Percentiles rank a stretch among this genome's conserved stretches.
Conservation (phyloP, 2,797 vertebrate species). For the Acestrorhynchus altus region DNA sequence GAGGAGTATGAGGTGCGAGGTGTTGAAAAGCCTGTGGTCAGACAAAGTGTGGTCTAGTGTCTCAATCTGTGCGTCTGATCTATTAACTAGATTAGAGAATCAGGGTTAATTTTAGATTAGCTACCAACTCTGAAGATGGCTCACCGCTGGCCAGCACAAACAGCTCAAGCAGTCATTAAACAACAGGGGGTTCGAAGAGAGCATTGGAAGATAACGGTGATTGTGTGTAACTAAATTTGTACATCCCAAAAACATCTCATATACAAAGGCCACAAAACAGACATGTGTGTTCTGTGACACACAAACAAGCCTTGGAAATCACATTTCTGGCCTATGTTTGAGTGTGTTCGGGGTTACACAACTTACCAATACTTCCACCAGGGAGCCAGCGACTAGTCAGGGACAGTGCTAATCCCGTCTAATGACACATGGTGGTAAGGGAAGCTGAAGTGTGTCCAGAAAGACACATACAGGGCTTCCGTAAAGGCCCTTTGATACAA, state of each 20-base stretch:
- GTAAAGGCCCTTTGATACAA: too few species aligned
- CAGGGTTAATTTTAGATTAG: conserved; percentile 62
- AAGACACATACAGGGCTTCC: too few species aligned
- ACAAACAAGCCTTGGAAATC: too few species aligned
- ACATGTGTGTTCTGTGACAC: too few species aligned
- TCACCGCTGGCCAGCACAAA: neutral
- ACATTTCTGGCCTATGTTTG: too few species aligned
- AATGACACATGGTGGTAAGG: too few species aligned
- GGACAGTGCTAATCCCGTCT: too few species aligned
- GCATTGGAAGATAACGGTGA: neutral
- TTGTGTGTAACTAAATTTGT: neutral
- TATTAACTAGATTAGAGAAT: conserved; percentile 65
- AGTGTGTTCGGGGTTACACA: too few species aligned
- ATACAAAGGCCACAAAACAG: neutral
- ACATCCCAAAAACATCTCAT: neutral
- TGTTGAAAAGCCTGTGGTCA: neutral
- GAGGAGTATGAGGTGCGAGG: neutral
- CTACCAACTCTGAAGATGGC: neutral
- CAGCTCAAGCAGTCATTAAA: conserved; percentile 40
- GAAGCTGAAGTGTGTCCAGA: too few species aligned
- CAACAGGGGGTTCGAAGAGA: conserved; percentile 44
- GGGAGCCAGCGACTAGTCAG: too few species aligned
- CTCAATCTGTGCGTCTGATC: conserved; percentile 18
- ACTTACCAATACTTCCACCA: too few species aligned
- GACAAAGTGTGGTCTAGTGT: conserved; percentile 29